Conservation (phyloP, 2,797 vertebrate genomes). For the Scleropages formosus region DNA sequence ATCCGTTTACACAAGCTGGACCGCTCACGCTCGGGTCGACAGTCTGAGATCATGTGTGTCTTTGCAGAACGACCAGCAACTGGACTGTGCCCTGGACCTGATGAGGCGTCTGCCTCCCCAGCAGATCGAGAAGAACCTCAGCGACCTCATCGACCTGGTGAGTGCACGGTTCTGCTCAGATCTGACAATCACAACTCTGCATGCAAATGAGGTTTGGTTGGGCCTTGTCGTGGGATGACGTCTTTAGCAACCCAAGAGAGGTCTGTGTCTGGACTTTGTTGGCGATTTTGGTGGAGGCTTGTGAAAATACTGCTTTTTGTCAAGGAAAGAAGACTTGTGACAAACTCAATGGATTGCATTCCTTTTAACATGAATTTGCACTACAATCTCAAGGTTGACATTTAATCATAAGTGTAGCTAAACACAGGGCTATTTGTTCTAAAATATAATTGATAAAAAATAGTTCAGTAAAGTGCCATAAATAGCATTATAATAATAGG, state of each 20-base stretch:
- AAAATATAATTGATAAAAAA: too few species aligned
- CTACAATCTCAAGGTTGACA: too few species aligned
- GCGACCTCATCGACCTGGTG: constrained; percentile 98
- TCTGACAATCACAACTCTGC: background rate
- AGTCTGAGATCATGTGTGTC: constrained; percentile 1
- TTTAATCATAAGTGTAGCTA: too few species aligned
- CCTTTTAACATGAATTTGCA: too few species aligned
- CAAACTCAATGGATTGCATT: too few species aligned
- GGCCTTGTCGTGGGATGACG: too few species aligned
- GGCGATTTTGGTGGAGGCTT: background rate
- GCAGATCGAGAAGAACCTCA: constrained; percentile 99
- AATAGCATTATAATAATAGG: too few species aligned
- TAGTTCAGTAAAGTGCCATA: too few species aligned
- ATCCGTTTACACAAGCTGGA: background rate
- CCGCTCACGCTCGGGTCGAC: background rate
- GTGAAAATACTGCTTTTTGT: background rate
- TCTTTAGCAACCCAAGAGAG: too few species aligned
- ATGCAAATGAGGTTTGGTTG: background rate
- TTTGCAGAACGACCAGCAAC: constrained; percentile 89
- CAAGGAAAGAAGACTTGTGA: background rate
- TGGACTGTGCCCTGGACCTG: constrained; percentile 98
- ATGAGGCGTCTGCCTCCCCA: constrained; percentile 99
- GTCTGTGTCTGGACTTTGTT: too few species aligned
- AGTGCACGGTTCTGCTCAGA: constrained; percentile 48
- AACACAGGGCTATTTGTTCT: too few species aligned